phyloP scores from a whole-genome alignment of 2,113 vertebrate species.

The Calonectris borealis region DNA sequence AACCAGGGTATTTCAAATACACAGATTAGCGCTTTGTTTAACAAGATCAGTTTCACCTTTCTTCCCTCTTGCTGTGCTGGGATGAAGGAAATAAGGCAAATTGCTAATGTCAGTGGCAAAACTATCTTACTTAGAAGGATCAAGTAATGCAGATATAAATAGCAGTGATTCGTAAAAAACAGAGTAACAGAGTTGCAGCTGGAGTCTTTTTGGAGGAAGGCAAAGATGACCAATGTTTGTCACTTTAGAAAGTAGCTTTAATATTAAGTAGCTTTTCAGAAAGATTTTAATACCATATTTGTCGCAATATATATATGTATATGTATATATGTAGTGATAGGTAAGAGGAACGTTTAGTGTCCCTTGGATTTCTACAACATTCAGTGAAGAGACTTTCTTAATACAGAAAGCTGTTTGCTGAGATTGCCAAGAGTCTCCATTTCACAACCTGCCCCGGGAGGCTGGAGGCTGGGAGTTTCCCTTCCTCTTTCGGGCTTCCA shows the following conservation, averaged over 20 bases:
- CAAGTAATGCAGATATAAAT: neutral
- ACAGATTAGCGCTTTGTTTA: neutral
- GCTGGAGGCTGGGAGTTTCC: neutral
- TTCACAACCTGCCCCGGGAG: neutral
- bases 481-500: neutral
- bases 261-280: neutral
- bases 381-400: neutral
- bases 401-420: neutral
- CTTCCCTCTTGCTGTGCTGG: neutral
- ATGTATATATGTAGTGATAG: neutral
- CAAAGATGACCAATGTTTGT: neutral
- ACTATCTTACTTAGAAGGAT: neutral
- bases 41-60: neutral
- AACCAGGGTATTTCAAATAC: neutral
- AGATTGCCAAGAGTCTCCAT: neutral
- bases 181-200: neutral
- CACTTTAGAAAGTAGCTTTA: neutral
- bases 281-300: neutral
- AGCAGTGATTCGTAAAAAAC: neutral
- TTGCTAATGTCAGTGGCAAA: neutral
- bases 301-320: rapidly evolving
- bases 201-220: neutral
- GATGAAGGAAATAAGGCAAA: neutral
- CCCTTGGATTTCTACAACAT: neutral
- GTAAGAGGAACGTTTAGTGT: neutral